Evolutionary conservation across 2,888 invertebrate species (phyloP).

Genomic region (Caenorhabditis sp.): DNA sequence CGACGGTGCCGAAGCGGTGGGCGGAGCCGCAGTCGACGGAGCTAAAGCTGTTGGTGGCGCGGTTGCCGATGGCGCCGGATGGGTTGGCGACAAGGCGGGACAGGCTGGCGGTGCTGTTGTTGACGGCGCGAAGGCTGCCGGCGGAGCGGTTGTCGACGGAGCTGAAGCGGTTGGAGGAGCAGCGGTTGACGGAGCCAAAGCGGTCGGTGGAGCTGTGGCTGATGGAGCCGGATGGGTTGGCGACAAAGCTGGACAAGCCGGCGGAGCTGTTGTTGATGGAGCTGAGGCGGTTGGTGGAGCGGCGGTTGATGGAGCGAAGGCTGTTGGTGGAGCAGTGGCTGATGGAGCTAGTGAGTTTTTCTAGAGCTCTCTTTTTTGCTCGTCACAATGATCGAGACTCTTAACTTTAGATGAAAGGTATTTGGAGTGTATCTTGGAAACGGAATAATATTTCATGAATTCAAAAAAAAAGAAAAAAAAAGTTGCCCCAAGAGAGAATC

Average conservation of each 20-base stretch:
- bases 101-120: not conserved
- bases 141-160: not conserved
- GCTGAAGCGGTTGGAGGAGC: conserved; percentile 10
- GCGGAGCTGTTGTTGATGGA: not conserved
- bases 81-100: conserved; percentile 25
- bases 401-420: no score
- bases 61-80: conserved; percentile 17
- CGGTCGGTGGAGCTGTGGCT: conserved; percentile 10
- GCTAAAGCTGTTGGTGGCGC: conserved; percentile 39
- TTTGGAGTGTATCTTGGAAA: no score
- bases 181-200: conserved; percentile 4
- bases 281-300: conserved; percentile 11
- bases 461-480: no score
- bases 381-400: no score
- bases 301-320: conserved; percentile 6
- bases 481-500: no score
- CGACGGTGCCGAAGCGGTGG: conserved; percentile 20
- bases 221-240: conserved; percentile 10
- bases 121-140: no score
- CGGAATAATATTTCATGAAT: no score
- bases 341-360: not conserved
- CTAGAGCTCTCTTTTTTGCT: not conserved
- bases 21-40: conserved; percentile 22
- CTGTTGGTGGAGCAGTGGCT: conserved; percentile 9
- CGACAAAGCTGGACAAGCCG: conserved; percentile 17